phyloP scores from a whole-genome alignment of 1,140 invertebrate species.

The Andrena cerasifolii region DNA sequence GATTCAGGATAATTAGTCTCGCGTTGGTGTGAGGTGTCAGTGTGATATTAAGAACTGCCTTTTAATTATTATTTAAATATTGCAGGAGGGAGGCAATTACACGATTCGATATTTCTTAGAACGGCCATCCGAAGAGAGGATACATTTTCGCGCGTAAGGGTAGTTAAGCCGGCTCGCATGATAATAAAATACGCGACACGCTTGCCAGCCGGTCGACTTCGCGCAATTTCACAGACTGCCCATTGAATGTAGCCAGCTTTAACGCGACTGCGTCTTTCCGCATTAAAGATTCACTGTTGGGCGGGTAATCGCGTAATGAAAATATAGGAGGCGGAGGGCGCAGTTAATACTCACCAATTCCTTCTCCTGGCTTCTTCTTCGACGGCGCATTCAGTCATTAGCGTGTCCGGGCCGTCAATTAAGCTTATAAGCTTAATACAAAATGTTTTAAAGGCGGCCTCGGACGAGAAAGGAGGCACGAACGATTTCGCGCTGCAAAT shows the following conservation, averaged over 20 bases:
- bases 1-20: too few relatives aligned
- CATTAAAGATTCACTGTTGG: neutral
- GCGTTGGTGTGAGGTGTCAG: too few relatives aligned
- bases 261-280: neutral
- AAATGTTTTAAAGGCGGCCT: constrained; percentile 1
- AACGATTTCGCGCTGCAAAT: constrained; percentile 1
- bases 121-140: too few relatives aligned
- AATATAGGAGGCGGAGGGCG: neutral
- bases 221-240: neutral
- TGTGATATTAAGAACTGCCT: too few relatives aligned
- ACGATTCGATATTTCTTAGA: too few relatives aligned
- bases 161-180: neutral
- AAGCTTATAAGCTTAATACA: constrained; percentile 19
- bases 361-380: neutral
- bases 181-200: neutral
- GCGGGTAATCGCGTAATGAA: constrained; percentile 1
- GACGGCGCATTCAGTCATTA: constrained; percentile 15
- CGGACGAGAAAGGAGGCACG: neutral
- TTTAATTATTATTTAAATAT: too few relatives aligned
- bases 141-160: neutral
- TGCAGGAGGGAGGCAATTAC: too few relatives aligned
- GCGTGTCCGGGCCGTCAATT: constrained; percentile 6
- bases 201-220: neutral
- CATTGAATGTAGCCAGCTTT: neutral
- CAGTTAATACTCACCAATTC: constrained; percentile 2